Conservation (phyloP, 2,113 vertebrate genomes). For the Kryptolebias marmoratus region DNA sequence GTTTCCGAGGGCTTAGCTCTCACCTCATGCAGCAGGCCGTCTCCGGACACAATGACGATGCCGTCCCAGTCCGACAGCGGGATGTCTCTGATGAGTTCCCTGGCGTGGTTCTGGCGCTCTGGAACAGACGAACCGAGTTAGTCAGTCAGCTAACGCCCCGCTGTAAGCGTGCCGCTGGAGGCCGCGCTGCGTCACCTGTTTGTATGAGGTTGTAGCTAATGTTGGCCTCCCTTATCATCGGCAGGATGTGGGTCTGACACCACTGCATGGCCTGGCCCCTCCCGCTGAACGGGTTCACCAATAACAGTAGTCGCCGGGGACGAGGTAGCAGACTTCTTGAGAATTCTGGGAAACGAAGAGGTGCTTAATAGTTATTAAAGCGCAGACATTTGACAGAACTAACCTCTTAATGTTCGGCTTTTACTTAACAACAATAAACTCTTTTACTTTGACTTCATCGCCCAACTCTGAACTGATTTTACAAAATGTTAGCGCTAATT, state of each 20-base stretch:
- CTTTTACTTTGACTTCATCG: slow-evolving; percentile 2
- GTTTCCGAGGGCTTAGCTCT: not conserved
- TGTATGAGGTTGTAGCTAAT: slow-evolving; percentile 93
- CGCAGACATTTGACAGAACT: slow-evolving; percentile 15
- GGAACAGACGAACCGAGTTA: slow-evolving; percentile 12
- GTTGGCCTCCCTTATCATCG: slow-evolving; percentile 90
- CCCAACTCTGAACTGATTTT: slow-evolving; percentile 23
- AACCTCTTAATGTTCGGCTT: slow-evolving; percentile 24
- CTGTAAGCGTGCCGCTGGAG: not conserved
- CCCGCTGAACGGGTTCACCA: slow-evolving; percentile 91
- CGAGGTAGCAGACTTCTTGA: slow-evolving; percentile 84
- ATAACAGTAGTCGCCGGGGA: slow-evolving; percentile 85
- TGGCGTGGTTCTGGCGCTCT: slow-evolving; percentile 90
- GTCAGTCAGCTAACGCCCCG: too few species aligned
- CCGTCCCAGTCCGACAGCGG: slow-evolving; percentile 88
- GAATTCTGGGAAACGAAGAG: slow-evolving; percentile 78
- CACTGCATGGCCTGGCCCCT: slow-evolving; percentile 88
- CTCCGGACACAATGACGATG: slow-evolving; percentile 88
- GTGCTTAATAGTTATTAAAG: slow-evolving; percentile 12
- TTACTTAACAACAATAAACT: not conserved
- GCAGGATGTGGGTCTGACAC: slow-evolving; percentile 89
- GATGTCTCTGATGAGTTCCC: slow-evolving; percentile 87
- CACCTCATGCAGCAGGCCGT: slow-evolving; percentile 90
- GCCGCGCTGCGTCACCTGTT: slow-evolving; percentile 79
- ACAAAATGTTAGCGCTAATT: too few species aligned